Evolutionary conservation across 2,113 vertebrate species (phyloP).

Genomic region (Phalacrocorax pelagicus): DNA sequence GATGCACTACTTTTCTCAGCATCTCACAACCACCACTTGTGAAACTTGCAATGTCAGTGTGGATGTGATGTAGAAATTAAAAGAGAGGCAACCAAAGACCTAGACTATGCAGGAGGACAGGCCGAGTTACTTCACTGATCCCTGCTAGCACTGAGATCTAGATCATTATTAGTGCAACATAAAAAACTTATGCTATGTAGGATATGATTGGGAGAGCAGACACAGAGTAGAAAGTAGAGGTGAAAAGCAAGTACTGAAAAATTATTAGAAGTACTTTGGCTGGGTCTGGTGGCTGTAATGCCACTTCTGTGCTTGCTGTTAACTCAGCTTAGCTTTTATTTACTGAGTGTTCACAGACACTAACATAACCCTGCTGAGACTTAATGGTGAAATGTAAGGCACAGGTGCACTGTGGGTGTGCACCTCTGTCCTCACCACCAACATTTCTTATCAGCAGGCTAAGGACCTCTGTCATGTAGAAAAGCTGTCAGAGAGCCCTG

Average conservation of each 20-base stretch:
- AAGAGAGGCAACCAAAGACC: background rate
- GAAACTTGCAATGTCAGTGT: background rate
- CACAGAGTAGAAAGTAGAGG: background rate
- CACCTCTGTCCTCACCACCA: background rate
- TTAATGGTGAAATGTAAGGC: background rate
- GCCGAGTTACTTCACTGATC: background rate
- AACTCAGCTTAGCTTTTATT: background rate
- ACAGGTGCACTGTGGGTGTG: accelerated
- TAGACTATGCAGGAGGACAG: background rate
- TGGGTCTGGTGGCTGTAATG: background rate
- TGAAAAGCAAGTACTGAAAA: background rate
- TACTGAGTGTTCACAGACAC: background rate
- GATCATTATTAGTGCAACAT: background rate
- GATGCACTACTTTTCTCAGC: background rate
- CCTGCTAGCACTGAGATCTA: background rate
- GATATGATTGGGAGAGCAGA: background rate
- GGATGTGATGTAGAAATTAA: background rate
- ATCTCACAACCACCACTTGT: background rate
- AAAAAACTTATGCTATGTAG: accelerated
- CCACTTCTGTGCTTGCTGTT: background rate
- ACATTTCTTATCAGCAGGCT: background rate
- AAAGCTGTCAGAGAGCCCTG: background rate
- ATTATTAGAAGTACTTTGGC: background rate
- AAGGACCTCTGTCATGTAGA: background rate
- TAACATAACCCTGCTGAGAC: background rate